Evolutionary conservation across 2,113 vertebrate genomes (phyloP), one percentile per base, ranked within the genome.

Genomic region (Oryzias woworae): DNA sequence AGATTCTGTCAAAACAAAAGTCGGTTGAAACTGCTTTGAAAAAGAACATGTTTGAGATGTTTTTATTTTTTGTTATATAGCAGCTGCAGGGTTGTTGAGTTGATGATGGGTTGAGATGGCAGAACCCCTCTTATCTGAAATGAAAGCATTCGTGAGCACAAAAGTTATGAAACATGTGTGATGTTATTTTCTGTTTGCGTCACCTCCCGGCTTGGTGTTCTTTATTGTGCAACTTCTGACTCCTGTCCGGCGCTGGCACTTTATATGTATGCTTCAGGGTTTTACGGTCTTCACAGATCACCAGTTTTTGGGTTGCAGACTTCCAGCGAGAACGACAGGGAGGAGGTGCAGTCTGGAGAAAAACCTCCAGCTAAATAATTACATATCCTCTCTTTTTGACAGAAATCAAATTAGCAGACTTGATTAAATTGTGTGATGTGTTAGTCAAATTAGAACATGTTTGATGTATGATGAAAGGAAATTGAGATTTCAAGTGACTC

Each of bases 381-480:
- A 58, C 70, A 44, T 61, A 61, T 52, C 48, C 65, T 55, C 59
- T 53, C 77, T 84, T 83, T 60, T 67, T 55, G 69, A 58, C 63
- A 36, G 62, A 77, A 77, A 71, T 82, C 65, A 50, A 83, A 88
- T 85, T 49, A 76, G 58, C 4, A 56, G 56, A 69, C 64, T 66
- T 84, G 66, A 83, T 83, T 77, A 77, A 82, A 78, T 23, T 7
- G 4, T 67, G 50, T 43, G 63, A 81, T 71, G 31, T 69, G 66
- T 75, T 80, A n/a, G 1, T 53, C 23, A 66, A 62, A 63, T 71
- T 42, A 62, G 72, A 72, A 75, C 66, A 48, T 22, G 69, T 86
- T 80, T 83, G 83, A 87, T 85, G 74, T 82, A 55, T 28, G 74
- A 77, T 83, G 69, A 81, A 77, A 78, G 63, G 69, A 85, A 79